Base-by-base conservation (phyloP, 2,113 vertebrate genomes). In the Thalassoma bifasciatum region DNA sequence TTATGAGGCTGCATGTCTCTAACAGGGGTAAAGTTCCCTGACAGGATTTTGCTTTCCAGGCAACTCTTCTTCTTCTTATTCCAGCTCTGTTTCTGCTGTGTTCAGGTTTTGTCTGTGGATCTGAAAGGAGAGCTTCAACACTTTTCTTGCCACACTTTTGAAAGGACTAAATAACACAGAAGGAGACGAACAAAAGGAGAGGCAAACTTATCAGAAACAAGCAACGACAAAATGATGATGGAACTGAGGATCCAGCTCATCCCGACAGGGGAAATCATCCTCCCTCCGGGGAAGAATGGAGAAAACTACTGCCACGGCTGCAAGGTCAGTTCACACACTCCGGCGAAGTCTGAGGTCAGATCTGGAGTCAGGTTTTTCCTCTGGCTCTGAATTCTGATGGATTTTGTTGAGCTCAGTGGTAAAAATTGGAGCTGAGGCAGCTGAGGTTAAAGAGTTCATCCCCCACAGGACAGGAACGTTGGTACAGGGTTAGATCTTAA, bases 191-290 rank as follows among this genome's bases (percentile, higher is more conserved):
- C 10, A 11, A 60, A 40, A 34, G 66, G 52, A 16, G 16, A 3
- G 17, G 16, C 4, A 46, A 2, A 44, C 30, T 30, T 30, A 44
- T 16, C 42, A 4, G 14, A 44, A n/a, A n/a, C n/a, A n/a, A n/a
- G n/a, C 6, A 19, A 46, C 30, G 6, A 10, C 19, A 53, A 16
- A 38, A 77, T 11, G 1, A 92, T 91, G 89, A 92, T 92, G 91
- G 90, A 92, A 61, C 53, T 91, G 57, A 91, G 77, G 85, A 92
- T 91, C 64, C 86, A 91, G 74, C 75, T 92, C 8, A 89, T 92
- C 79, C 91, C 91, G 0, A 92, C 91, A 0, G 91, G 91, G 65
- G 91, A 92, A 63, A 92, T 92, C 66, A 92, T 92, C 77, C 79
- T 88, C 11, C 22, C 91, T 46, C 91, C 91, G 0, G 89, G 89